Evolutionary conservation across 2,797 vertebrate species (phyloP).

Genomic region (Gila robusta): DNA sequence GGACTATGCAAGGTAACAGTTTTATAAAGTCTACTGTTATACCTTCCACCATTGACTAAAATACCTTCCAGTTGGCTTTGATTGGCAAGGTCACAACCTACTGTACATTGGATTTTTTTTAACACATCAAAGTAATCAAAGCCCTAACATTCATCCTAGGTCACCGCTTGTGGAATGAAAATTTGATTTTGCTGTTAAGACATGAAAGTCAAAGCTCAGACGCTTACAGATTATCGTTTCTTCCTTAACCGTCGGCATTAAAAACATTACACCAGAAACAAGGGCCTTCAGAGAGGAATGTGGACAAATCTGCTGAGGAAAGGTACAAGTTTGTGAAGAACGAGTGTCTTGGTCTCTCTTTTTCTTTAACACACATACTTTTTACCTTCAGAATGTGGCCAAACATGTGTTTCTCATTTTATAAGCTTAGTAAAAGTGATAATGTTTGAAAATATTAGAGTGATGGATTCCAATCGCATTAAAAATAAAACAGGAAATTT

Average conservation of each 20-base stretch:
- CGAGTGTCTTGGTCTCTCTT: constrained; percentile 64
- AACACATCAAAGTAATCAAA: constrained; percentile 75
- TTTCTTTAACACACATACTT: constrained; percentile 55
- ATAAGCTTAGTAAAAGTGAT: constrained; percentile 65
- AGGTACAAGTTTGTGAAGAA: constrained; percentile 68
- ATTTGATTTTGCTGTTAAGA: constrained; percentile 16
- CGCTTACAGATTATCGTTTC: background rate
- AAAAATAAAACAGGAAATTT: constrained; percentile 44
- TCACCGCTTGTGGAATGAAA: background rate
- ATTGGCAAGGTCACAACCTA: constrained; percentile 73
- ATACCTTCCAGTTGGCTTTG: constrained; percentile 75
- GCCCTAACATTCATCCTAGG: constrained; percentile 63
- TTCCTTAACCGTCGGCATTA: constrained; percentile 3
- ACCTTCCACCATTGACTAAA: constrained; percentile 64
- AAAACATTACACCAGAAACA: constrained; percentile 36
- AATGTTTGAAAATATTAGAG: constrained; percentile 63
- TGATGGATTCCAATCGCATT: constrained; percentile 31
- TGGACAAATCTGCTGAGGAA: constrained; percentile 64
- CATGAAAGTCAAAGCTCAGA: constrained; percentile 34
- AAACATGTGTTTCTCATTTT: constrained; percentile 69
- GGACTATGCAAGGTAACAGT: background rate
- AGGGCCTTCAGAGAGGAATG: constrained; percentile 50
- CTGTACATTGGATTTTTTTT: constrained; percentile 67
- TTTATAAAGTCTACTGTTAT: constrained; percentile 19
- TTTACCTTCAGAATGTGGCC: constrained; percentile 55